Evolutionary conservation across 2,113 vertebrate genomes (phyloP).

Genomic region (Procavia capensis): DNA sequence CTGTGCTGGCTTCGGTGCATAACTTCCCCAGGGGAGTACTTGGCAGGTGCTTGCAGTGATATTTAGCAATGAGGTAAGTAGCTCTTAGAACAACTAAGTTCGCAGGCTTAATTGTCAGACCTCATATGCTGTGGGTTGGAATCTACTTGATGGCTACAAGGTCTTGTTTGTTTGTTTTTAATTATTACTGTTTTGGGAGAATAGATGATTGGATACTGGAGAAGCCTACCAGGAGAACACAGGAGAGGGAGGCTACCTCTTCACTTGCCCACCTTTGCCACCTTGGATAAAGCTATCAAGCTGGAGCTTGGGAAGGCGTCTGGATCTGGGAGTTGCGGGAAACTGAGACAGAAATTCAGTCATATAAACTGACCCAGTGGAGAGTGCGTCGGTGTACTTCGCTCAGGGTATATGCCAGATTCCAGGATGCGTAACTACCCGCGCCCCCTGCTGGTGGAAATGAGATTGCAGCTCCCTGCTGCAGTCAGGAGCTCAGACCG

Average conservation of each 20-base stretch:
- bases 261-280: not conserved
- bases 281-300: not conserved
- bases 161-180: not conserved
- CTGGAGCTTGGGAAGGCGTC: not conserved
- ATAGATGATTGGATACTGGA: not conserved
- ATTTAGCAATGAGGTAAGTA: too few relatives aligned
- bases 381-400: not conserved
- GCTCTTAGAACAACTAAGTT: too few relatives aligned
- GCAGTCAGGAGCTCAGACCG: not conserved
- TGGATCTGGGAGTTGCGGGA: not conserved
- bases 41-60: too few relatives aligned
- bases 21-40: too few relatives aligned
- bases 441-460: not conserved
- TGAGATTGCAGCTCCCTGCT: not conserved
- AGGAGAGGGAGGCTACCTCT: not conserved
- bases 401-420: not conserved
- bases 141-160: too few relatives aligned
- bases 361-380: too few relatives aligned
- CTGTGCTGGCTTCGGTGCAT: too few relatives aligned
- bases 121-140: too few relatives aligned
- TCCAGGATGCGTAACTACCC: not conserved
- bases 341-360: not conserved
- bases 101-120: too few relatives aligned
- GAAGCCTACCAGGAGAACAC: rapidly evolving
- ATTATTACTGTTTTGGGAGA: not conserved